Conservation (phyloP, 2,888 invertebrate genomes). For the Philereme transversata region DNA sequence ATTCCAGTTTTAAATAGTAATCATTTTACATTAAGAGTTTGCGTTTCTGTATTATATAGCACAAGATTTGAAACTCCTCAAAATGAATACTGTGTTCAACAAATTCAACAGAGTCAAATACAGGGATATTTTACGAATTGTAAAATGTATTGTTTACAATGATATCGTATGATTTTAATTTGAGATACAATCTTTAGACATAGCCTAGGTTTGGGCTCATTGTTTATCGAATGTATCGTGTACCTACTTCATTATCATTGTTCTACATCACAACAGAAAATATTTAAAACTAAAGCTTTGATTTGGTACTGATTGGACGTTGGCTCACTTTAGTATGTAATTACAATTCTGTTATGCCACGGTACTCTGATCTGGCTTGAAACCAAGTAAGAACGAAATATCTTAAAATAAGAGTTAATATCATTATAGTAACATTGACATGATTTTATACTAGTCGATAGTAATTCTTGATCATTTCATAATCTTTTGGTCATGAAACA, state of each 20-base stretch:
- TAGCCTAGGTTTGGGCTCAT: conserved; percentile 43
- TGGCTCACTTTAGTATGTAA: conserved; percentile 69
- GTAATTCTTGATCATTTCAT: conserved; percentile 62
- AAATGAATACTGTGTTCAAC: conserved; percentile 73
- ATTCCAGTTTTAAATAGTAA: conserved; percentile 7
- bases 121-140: conserved; percentile 81
- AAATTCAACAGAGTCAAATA: conserved; percentile 81
- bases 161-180: conserved; percentile 51
- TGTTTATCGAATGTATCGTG: conserved; percentile 44
- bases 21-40: conserved; percentile 43
- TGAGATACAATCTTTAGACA: conserved; percentile 45
- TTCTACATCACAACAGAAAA: conserved; percentile 52
- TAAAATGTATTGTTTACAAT: conserved; percentile 61
- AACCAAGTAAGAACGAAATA: conserved; percentile 38
- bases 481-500: conserved; percentile 65
- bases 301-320: conserved; percentile 78
- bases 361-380: conserved; percentile 58
- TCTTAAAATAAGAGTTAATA: conserved; percentile 47
- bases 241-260: conserved; percentile 44
- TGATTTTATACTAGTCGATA: conserved; percentile 60
- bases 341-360: conserved; percentile 55
- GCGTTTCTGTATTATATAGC: conserved; percentile 9
- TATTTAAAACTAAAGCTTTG: conserved; percentile 72
- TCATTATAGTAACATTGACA: conserved; percentile 51
- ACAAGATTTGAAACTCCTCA: conserved; percentile 62